Conservation (phyloP, 2,888 invertebrate genomes). For the Sarcophaga variegata region DNA sequence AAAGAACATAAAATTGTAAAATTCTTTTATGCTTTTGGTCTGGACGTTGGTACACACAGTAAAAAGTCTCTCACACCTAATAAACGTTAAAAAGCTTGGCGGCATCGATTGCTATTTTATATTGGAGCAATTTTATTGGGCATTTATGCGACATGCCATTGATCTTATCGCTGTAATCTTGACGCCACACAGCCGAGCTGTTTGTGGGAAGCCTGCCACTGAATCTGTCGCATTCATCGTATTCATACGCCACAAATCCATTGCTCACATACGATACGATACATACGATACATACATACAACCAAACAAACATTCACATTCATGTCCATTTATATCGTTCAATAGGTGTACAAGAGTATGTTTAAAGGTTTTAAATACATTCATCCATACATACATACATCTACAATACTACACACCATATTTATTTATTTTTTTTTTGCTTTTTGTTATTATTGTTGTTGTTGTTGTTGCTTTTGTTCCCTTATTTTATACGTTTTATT, state of each 20-base stretch:
- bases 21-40: constrained; percentile 46
- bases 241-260: constrained; percentile 66
- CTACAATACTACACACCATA: background rate
- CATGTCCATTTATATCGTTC: constrained; percentile 49
- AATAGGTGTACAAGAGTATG: constrained; percentile 52
- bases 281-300: constrained; percentile 34
- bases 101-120: constrained; percentile 74
- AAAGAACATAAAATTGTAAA: constrained; percentile 55
- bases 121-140: constrained; percentile 78
- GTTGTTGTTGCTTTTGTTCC: constrained; percentile 20
- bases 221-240: constrained; percentile 69
- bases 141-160: constrained; percentile 80
- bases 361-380: constrained; percentile 45
- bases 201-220: constrained; percentile 70
- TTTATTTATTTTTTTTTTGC: background rate
- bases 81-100: constrained; percentile 69
- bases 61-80: constrained; percentile 70
- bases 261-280: constrained; percentile 1
- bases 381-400: background rate
- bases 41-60: constrained; percentile 45
- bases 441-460: background rate
- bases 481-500: background rate
- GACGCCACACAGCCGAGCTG: constrained; percentile 78
- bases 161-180: constrained; percentile 80
- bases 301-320: constrained; percentile 13